These are phyloP conservation scores for Myotis brandtii DNA, from an alignment of 2,113 vertebrate genomes.

Conservation along the genomic window DNA sequence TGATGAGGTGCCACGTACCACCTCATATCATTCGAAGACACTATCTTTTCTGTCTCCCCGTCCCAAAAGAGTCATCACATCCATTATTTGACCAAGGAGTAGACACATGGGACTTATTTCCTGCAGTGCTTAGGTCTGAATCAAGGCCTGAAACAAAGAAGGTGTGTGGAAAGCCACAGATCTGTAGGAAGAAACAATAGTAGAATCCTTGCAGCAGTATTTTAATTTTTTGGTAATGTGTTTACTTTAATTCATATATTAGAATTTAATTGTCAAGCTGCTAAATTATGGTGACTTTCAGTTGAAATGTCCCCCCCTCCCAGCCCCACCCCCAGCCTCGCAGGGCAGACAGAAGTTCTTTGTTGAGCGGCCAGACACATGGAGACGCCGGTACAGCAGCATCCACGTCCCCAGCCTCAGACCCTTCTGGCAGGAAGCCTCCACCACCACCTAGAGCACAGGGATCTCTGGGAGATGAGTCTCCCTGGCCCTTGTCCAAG, in stretches of 20 bases:
- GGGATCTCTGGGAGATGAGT: neutral
- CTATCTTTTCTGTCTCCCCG: neutral
- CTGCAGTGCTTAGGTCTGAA: neutral
- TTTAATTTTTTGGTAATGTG: neutral
- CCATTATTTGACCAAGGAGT: neutral
- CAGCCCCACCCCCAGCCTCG: neutral
- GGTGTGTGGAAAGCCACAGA: neutral
- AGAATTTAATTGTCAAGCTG: slow-evolving; percentile 28
- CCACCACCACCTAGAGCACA: neutral
- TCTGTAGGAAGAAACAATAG: neutral
- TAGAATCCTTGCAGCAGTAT: neutral
- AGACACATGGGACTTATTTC: slow-evolving; percentile 7
- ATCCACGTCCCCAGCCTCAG: neutral
- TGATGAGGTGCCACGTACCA: neutral
- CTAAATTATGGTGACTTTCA: neutral
- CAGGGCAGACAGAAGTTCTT: neutral
- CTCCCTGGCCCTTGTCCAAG: slow-evolving; percentile 23
- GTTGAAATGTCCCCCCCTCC: neutral
- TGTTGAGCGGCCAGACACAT: neutral
- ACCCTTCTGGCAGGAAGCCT: slow-evolving; percentile 42
- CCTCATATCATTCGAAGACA: neutral
- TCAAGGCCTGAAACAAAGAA: slow-evolving; percentile 18
- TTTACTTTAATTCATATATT: neutral
- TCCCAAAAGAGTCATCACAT: neutral
- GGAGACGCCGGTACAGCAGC: neutral